Percentiles rank a stretch among this genome's conserved stretches.
Conservation (phyloP, 2,888 invertebrate species). For the Molorchus minor region DNA sequence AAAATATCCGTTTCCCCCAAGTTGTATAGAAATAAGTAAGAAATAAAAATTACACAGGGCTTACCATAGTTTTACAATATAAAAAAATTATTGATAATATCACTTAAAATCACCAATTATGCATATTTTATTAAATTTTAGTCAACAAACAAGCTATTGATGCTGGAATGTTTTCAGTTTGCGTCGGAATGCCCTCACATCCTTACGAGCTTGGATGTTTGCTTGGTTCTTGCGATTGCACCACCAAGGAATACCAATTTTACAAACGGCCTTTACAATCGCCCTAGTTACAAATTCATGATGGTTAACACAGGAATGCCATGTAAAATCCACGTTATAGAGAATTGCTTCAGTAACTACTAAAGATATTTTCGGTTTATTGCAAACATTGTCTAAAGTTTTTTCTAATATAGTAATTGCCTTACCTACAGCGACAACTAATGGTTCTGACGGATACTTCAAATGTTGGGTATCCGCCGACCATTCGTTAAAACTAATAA, state of each 20-base stretch:
- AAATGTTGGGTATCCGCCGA: not conserved
- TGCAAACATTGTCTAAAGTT: not conserved
- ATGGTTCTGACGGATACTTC: not conserved
- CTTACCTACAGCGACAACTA: not conserved
- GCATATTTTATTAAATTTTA: too few relatives aligned
- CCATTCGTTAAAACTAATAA: slow-evolving; percentile 20
- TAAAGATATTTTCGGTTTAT: not conserved
- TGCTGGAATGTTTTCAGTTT: not conserved
- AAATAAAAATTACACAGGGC: too few relatives aligned
- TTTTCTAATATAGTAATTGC: not conserved
- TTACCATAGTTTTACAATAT: too few relatives aligned
- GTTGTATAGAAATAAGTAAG: too few relatives aligned
- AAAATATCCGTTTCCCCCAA: too few relatives aligned
- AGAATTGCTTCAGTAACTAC: not conserved
- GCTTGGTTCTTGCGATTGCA: slow-evolving; percentile 3
- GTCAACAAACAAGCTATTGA: too few relatives aligned
- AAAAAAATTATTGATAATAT: too few relatives aligned
- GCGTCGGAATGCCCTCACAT: not conserved
- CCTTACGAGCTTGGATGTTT: not conserved
- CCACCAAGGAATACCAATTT: slow-evolving; percentile 21
- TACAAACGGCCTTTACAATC: slow-evolving; percentile 9
- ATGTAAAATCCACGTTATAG: not conserved
- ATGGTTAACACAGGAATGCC: not conserved
- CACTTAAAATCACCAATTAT: too few relatives aligned
- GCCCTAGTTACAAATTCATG: not conserved